Evolutionary conservation across 2,888 invertebrate genomes (phyloP).

Genomic region (Candidula unifasciata): DNA sequence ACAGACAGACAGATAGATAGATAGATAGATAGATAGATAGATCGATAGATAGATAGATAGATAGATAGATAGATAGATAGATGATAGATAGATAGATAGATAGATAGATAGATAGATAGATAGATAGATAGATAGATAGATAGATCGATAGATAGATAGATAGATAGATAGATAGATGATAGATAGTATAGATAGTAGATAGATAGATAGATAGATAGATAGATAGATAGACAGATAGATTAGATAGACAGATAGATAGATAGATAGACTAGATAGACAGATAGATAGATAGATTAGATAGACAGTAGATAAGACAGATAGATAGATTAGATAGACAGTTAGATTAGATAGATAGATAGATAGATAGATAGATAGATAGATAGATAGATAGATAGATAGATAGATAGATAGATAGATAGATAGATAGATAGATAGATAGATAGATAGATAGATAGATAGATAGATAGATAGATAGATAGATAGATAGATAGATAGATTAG

Average conservation of each 20-base stretch:
- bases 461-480: conserved; percentile 27
- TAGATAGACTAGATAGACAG: no score
- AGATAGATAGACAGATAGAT: conserved; percentile 11
- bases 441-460: conserved; percentile 33
- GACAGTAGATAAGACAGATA: no score
- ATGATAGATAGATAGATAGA: neutral
- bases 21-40: neutral
- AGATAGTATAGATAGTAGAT: conserved; percentile 5
- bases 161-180: no score
- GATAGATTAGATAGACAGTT: neutral
- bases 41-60: no score
- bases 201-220: neutral
- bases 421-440: conserved; percentile 24
- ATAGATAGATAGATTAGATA: no score
- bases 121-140: neutral
- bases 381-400: conserved; percentile 8
- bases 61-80: conserved; percentile 8
- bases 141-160: no score
- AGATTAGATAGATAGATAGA: neutral
- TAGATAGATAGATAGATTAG: conserved; percentile 3
- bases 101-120: neutral
- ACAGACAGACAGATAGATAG: neutral
- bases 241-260: conserved; percentile 8
- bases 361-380: conserved; percentile 3
- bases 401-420: conserved; percentile 1